Conservation (phyloP, 2,113 vertebrate genomes). For the Eurystomus gularis region DNA sequence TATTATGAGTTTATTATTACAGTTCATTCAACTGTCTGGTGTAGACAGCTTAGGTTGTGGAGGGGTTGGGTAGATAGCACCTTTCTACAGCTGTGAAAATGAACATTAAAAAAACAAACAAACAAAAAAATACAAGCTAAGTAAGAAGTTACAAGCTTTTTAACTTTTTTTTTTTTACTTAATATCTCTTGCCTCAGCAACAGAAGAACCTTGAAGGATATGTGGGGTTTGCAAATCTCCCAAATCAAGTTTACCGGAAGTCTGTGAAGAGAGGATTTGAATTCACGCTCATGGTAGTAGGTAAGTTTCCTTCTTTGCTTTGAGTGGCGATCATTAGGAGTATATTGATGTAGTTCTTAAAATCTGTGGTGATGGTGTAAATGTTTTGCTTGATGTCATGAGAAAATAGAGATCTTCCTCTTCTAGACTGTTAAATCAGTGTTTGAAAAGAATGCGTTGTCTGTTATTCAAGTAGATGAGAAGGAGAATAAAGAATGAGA, state of each 20-base stretch:
- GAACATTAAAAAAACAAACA: not conserved
- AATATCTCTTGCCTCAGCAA: conserved; percentile 79
- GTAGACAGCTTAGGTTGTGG: not conserved
- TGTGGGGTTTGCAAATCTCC: conserved; percentile 98
- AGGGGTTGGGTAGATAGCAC: not conserved
- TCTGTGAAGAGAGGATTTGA: conserved; percentile 99
- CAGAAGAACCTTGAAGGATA: conserved; percentile 99
- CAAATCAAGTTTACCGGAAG: conserved; percentile 99
- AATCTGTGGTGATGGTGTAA: not conserved
- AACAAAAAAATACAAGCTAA: not conserved
- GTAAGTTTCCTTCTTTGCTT: conserved; percentile 77
- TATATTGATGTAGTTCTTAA: not conserved
- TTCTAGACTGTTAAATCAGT: not conserved
- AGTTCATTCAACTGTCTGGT: not conserved
- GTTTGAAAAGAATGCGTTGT: not conserved
- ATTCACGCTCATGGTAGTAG: conserved; percentile 99
- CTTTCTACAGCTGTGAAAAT: not conserved
- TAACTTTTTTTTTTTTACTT: not conserved
- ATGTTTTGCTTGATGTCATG: not conserved
- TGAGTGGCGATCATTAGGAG: not conserved
- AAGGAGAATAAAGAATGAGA: not conserved
- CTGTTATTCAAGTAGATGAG: not conserved
- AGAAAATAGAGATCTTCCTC: not conserved
- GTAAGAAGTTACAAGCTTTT: not conserved
- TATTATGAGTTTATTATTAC: not conserved